Evolutionary conservation across 2,888 invertebrate genomes (phyloP).

Genomic region (Hoplodrina blanda): DNA sequence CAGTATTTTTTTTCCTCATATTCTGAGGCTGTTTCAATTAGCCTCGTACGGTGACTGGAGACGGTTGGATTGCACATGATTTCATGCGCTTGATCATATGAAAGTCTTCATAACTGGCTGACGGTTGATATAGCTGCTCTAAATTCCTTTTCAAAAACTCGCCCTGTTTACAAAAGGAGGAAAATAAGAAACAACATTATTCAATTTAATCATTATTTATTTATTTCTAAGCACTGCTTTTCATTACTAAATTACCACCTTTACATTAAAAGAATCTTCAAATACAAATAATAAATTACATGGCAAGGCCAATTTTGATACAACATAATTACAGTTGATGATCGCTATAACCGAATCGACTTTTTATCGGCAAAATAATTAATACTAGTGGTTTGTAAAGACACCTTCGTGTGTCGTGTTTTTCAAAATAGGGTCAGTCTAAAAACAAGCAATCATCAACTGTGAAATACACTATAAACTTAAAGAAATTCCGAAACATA

Average conservation of each 20-base stretch:
- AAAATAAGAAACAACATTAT: constrained; percentile 53
- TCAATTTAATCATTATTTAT: constrained; percentile 69
- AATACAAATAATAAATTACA: constrained; percentile 77
- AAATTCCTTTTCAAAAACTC: not conserved
- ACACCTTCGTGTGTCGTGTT: constrained; percentile 34
- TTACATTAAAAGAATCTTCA: constrained; percentile 76
- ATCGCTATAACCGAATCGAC: constrained; percentile 48
- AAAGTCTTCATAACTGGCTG: no score
- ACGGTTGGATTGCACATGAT: no score
- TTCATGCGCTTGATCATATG: no score
- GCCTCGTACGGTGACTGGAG: no score
- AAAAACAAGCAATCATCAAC: constrained; percentile 59
- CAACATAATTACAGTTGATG: constrained; percentile 60
- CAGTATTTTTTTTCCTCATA: no score
- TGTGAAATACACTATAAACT: constrained; percentile 46
- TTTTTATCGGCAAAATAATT: constrained; percentile 45
- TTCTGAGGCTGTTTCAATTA: no score
- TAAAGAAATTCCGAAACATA: constrained; percentile 62
- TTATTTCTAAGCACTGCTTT: constrained; percentile 87
- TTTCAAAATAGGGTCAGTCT: constrained; percentile 51
- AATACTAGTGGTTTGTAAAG: constrained; percentile 48
- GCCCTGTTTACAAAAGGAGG: not conserved
- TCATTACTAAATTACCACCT: constrained; percentile 82
- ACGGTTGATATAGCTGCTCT: no score
- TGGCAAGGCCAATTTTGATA: constrained; percentile 84